A percentile compares a stretch with the other conserved stretches of the same genome.
These are phyloP conservation scores for Tokudaia tokunoshimensis DNA, from an alignment of 2,797 vertebrate species.

Conservation along the genomic window DNA sequence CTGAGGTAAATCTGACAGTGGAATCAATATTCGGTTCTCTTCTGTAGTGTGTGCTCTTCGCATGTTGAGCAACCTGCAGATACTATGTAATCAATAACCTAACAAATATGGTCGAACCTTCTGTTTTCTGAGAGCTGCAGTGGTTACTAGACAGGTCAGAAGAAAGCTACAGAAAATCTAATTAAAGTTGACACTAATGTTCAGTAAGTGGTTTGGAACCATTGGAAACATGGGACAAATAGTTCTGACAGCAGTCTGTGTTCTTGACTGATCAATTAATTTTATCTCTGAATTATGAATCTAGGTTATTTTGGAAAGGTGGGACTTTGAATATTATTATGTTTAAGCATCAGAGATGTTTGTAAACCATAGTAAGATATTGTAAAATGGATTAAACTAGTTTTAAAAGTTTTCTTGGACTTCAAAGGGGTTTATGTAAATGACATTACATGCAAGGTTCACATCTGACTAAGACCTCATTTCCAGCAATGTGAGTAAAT, in stretches of 20 bases:
- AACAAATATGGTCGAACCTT: not conserved
- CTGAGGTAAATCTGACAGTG: not conserved
- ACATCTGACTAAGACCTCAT: slow-evolving; percentile 33
- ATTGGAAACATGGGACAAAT: not conserved
- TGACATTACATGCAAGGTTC: slow-evolving; percentile 44
- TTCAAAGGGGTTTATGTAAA: slow-evolving; percentile 26
- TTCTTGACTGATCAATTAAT: not conserved
- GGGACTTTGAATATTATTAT: not conserved
- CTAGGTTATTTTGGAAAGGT: not conserved
- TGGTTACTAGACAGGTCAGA: not conserved
- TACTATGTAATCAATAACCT: not conserved
- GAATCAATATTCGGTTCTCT: not conserved
- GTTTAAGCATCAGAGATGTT: slow-evolving; percentile 15
- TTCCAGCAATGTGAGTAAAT: slow-evolving; percentile 46
- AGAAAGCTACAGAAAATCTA: slow-evolving; percentile 29
- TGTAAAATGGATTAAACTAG: slow-evolving; percentile 29
- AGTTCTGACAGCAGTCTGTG: not conserved
- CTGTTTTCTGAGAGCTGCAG: not conserved
- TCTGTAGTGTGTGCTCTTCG: not conserved
- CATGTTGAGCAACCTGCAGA: not conserved
- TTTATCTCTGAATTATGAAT: slow-evolving; percentile 20
- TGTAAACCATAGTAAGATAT: slow-evolving; percentile 32
- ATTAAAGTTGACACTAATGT: not conserved
- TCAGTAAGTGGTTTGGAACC: not conserved
- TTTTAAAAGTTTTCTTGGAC: slow-evolving; percentile 40